These are phyloP conservation scores for Leptodactylus fallax DNA, from an alignment of 2,797 vertebrate species.

Conservation along the genomic window DNA sequence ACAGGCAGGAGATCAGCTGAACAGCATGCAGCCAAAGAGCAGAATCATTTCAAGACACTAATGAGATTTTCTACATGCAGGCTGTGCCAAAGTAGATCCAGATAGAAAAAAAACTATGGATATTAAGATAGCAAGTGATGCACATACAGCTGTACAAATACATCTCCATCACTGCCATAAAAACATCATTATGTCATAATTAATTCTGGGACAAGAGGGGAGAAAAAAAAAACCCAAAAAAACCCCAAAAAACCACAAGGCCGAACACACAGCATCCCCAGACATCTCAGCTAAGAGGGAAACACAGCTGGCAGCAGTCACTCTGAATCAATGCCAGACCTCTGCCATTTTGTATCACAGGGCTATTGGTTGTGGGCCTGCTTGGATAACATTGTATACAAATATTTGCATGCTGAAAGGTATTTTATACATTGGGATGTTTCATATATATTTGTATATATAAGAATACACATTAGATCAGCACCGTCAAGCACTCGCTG, in stretches of 20 bases:
- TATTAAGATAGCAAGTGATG: slow-evolving; percentile 6
- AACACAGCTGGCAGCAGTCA: slow-evolving; percentile 16
- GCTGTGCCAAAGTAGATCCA: slow-evolving; percentile 20
- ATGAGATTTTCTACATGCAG: slow-evolving; percentile 25
- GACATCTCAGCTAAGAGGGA: not conserved
- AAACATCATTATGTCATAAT: slow-evolving; percentile 33
- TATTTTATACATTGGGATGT: not conserved
- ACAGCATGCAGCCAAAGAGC: slow-evolving; percentile 35
- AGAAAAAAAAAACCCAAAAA: not conserved
- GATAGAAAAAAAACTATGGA: not conserved
- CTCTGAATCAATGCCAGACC: not conserved
- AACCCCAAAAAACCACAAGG: not conserved
- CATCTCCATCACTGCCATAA: slow-evolving; percentile 17
- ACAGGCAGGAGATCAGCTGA: slow-evolving; percentile 40
- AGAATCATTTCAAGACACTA: slow-evolving; percentile 31
- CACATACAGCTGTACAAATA: slow-evolving; percentile 31
- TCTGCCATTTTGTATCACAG: not conserved
- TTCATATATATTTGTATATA: too few species aligned
- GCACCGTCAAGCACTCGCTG: too few species aligned
- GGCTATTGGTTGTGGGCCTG: not conserved
- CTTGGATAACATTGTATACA: not conserved
- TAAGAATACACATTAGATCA: too few species aligned
- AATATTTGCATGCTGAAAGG: too few species aligned
- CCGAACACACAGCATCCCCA: not conserved
- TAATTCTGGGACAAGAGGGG: not conserved